Conservation (phyloP, 2,888 invertebrate genomes). For the Homarus gammarus region DNA sequence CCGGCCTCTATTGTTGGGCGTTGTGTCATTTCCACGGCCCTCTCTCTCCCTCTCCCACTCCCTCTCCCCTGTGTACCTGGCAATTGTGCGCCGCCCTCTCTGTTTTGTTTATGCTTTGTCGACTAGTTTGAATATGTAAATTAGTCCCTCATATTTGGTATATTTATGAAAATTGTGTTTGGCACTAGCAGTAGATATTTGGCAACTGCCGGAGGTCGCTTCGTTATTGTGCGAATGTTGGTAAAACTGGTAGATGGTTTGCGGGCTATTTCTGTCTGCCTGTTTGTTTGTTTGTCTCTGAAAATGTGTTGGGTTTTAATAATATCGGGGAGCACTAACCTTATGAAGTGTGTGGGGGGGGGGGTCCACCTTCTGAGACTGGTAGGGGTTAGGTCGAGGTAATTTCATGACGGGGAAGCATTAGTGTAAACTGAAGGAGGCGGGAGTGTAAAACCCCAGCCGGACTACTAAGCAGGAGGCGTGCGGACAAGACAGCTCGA, state of each 20-base stretch:
- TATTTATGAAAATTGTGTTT: neutral
- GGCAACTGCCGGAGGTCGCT: neutral
- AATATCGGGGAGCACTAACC: no score
- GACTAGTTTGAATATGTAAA: neutral
- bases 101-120: neutral
- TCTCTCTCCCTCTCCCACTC: constrained; percentile 14
- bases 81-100: neutral
- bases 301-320: no score
- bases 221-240: neutral
- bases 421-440: no score
- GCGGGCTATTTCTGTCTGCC: no score
- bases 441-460: no score
- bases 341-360: no score
- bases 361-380: no score
- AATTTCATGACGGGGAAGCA: neutral
- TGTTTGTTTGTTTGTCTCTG: no score
- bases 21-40: neutral
- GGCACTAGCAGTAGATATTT: neutral
- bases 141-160: neutral
- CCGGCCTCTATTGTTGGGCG: neutral
- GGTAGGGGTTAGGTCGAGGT: neutral
- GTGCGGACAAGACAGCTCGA: neutral
- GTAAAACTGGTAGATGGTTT: no score
- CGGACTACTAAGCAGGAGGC: neutral
- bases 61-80: neutral